Percentiles rank a stretch among this genome's conserved stretches.
phyloP scores from a whole-genome alignment of 2,888 invertebrate genomes.

The Meiosimyza platycephala region DNA sequence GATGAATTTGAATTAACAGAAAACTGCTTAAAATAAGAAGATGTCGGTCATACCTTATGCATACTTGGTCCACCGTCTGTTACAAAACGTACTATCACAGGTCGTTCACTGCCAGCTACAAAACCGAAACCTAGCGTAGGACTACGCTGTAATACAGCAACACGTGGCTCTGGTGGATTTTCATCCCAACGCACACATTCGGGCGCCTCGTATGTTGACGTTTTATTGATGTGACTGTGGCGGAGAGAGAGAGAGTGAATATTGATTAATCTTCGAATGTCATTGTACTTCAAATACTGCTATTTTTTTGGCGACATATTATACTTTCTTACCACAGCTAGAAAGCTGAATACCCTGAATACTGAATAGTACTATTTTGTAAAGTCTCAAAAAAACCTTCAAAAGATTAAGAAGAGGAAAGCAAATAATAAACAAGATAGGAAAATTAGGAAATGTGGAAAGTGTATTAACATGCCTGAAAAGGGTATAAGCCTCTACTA shows the following conservation, averaged over 20 bases:
- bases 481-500: no score
- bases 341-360: no score
- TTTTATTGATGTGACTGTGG: slow-evolving; percentile 82
- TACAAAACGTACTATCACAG: slow-evolving; percentile 90
- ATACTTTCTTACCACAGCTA: no score
- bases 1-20: background rate
- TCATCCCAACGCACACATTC: slow-evolving; percentile 72
- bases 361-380: no score
- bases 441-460: no score
- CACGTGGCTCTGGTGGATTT: slow-evolving; percentile 82
- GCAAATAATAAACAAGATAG: no score
- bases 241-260: background rate
- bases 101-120: slow-evolving; percentile 94
- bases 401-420: no score
- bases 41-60: slow-evolving; percentile 72
- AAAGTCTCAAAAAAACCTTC: no score
- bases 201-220: slow-evolving; percentile 92
- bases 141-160: slow-evolving; percentile 80
- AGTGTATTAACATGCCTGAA: no score
- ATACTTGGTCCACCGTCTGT: slow-evolving; percentile 93
- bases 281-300: background rate
- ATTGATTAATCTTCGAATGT: background rate
- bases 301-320: no score
- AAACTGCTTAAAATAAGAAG: background rate
- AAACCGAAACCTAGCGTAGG: slow-evolving; percentile 91